A percentile compares a stretch with the other conserved stretches of the same genome.
These are phyloP conservation scores for Oscheius sp. DNA, from an alignment of 2,888 invertebrate genomes.

Conservation along the genomic window DNA sequence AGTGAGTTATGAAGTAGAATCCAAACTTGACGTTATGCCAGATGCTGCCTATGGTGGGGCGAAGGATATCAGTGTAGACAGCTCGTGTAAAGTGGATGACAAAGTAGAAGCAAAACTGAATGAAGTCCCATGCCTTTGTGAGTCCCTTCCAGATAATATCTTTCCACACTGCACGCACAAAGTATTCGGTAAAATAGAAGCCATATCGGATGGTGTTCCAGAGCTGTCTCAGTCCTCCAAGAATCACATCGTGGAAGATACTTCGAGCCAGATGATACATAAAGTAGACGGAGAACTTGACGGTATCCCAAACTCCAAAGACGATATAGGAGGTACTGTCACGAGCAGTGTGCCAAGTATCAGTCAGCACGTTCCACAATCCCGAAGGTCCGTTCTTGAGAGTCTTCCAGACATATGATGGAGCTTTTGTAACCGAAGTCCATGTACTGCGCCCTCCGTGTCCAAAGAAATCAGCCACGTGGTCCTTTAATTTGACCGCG, in stretches of 20 bases:
- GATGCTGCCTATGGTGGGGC: too few species aligned
- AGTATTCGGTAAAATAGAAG: too few species aligned
- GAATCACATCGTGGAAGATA: too few species aligned
- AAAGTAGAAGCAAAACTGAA: slow-evolving; percentile 3
- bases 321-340: neutral
- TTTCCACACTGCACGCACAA: too few species aligned
- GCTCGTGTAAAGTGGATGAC: neutral
- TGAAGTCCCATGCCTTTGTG: neutral
- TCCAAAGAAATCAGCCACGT: neutral
- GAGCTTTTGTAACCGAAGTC: neutral
- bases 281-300: neutral
- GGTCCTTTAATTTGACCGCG: neutral
- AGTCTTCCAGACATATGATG: neutral
- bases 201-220: too few species aligned
- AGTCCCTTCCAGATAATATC: too few species aligned
- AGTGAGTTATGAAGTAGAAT: too few species aligned
- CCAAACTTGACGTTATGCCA: too few species aligned
- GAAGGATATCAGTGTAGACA: too few species aligned
- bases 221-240: too few species aligned
- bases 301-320: neutral
- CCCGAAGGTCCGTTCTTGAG: neutral
- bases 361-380: neutral
- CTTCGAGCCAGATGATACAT: neutral
- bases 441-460: neutral
- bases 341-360: neutral